Evolutionary conservation across 2,888 invertebrate species (phyloP).

Genomic region (Melipona bicolor): DNA sequence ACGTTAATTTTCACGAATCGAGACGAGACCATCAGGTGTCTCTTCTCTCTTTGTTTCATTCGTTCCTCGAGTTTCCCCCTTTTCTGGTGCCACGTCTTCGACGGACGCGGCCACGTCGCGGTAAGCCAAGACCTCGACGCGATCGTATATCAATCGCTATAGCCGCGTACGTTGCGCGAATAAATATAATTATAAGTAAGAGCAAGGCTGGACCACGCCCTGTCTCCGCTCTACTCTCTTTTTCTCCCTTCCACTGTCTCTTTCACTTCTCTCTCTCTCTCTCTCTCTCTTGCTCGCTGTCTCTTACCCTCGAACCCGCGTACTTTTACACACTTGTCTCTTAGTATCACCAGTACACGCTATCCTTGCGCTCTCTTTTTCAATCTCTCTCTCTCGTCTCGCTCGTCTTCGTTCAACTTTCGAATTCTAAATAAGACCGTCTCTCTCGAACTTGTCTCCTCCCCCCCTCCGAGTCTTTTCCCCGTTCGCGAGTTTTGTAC

Average conservation of each 20-base stretch:
- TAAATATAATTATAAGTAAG: conserved; percentile 82
- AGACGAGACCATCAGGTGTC: neutral
- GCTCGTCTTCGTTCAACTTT: neutral
- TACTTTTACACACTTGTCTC: neutral
- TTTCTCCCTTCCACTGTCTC: conserved; percentile 63
- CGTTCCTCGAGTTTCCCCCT: neutral
- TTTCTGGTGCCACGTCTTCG: neutral
- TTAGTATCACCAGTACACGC: conserved; percentile 4
- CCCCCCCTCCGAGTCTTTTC: neutral
- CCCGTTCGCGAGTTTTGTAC: conserved; percentile 16
- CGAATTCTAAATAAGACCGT: neutral
- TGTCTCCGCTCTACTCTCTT: conserved; percentile 80
- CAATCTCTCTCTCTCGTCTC: neutral
- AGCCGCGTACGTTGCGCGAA: conserved; percentile 73
- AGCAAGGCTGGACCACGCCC: conserved; percentile 84
- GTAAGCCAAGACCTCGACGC: conserved; percentile 73
- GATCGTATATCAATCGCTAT: conserved; percentile 78
- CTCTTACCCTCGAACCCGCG: neutral
- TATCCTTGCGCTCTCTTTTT: conserved; percentile 49
- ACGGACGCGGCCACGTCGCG: conserved; percentile 42
- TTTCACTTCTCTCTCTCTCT: neutral
- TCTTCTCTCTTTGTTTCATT: neutral
- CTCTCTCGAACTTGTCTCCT: conserved; percentile 1
- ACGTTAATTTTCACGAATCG: neutral
- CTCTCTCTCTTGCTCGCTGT: neutral